These are phyloP conservation scores for Metopia argyrocephala DNA, from an alignment of 2,888 invertebrate species.

Conservation along the genomic window DNA sequence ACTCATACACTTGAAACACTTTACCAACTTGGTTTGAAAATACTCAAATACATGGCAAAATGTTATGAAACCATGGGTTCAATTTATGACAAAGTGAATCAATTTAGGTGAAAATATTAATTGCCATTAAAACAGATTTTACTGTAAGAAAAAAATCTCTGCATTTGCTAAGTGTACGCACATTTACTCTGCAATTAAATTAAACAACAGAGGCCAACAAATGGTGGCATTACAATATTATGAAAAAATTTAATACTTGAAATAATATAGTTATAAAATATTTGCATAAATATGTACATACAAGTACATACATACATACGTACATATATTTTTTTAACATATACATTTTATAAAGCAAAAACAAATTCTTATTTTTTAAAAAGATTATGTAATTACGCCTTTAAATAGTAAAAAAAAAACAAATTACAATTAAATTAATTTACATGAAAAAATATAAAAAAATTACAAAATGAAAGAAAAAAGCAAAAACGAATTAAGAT, in stretches of 20 bases:
- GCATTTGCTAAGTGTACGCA: no score
- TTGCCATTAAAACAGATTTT: no score
- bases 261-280: not conserved
- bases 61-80: no score
- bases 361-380: not conserved
- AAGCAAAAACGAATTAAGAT: no score
- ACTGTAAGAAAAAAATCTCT: no score
- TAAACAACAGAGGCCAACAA: not conserved
- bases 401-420: not conserved
- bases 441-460: not conserved
- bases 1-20: no score
- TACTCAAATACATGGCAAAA: no score
- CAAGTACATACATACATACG: not conserved
- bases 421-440: no score
- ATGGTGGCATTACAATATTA: not conserved
- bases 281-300: not conserved
- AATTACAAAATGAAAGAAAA: not conserved
- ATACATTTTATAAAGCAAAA: not conserved
- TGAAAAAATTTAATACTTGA: not conserved
- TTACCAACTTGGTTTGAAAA: no score
- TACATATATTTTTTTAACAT: not conserved
- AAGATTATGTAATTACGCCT: not conserved
- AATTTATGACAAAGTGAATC: no score
- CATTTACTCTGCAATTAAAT: no score
- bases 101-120: no score